Conservation (phyloP, 2,113 vertebrate species). For the Sceloporus undulatus region DNA sequence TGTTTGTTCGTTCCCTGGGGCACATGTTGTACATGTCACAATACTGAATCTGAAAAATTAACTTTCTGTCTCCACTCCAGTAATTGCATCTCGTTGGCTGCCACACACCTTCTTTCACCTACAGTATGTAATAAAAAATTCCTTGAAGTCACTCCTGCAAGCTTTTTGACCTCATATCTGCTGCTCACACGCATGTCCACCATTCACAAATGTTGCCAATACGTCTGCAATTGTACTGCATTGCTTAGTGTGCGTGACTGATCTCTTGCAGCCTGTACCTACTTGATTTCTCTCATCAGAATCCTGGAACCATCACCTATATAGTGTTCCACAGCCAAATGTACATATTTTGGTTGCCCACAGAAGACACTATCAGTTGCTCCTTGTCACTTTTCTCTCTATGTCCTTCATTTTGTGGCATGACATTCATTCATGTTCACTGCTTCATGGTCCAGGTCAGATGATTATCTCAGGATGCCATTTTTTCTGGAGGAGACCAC, state of each 20-base stretch:
- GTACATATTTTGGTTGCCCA: neutral
- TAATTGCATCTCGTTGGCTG: constrained; percentile 19
- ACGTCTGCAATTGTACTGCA: constrained; percentile 17
- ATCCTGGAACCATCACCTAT: neutral
- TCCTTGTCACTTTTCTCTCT: no score
- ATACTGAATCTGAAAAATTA: constrained; percentile 47
- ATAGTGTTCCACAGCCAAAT: neutral
- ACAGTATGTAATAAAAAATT: constrained; percentile 18
- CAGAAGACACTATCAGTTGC: neutral
- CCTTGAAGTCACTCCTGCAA: neutral
- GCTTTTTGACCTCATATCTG: neutral
- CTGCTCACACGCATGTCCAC: neutral
- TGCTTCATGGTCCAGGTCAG: neutral
- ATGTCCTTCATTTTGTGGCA: neutral
- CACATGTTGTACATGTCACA: constrained; percentile 24
- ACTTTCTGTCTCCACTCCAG: neutral
- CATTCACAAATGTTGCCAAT: neutral
- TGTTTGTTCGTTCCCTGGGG: constrained; percentile 18
- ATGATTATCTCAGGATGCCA: neutral
- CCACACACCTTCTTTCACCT: constrained; percentile 10
- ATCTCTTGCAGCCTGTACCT: neutral
- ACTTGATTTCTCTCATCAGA: neutral
- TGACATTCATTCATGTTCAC: neutral
- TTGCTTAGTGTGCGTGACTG: neutral
- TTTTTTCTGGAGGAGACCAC: neutral